A percentile compares a stretch with the other conserved stretches of the same genome.
Evolutionary conservation across 2,113 vertebrate genomes (phyloP).

Genomic region (Tragelaphus strepsiceros): DNA sequence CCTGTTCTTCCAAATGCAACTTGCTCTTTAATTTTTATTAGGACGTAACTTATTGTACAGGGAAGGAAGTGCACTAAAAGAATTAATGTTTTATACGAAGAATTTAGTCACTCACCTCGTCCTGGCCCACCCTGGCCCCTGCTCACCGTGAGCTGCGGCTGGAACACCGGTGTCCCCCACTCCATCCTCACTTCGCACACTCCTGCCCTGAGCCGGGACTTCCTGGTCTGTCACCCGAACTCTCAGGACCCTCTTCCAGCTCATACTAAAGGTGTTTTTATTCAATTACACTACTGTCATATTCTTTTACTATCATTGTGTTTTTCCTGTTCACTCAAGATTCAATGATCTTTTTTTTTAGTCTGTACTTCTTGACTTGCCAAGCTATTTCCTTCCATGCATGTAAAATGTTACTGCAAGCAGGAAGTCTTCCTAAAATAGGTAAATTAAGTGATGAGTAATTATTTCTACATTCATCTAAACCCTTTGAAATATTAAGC

Average conservation of each 20-base stretch:
- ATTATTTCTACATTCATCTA: neutral
- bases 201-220: neutral
- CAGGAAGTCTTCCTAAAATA: neutral
- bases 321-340: neutral
- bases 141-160: neutral
- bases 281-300: neutral
- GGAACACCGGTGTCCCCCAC: neutral
- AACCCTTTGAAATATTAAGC: neutral
- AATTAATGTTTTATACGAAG: constrained; percentile 57
- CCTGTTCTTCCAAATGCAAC: constrained; percentile 91
- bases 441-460: neutral
- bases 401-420: neutral
- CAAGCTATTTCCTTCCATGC: neutral
- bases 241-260: neutral
- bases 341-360: neutral
- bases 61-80: constrained; percentile 69
- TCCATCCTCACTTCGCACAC: neutral
- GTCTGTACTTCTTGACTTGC: neutral
- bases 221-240: neutral
- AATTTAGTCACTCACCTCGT: constrained; percentile 72
- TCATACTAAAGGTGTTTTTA: neutral
- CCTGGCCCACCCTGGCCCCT: neutral
- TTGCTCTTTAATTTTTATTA: constrained; percentile 92
- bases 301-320: neutral
- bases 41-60: constrained; percentile 77